phyloP scores from a whole-genome alignment of 2,888 invertebrate species.

The Drosophila trichaetosa region DNA sequence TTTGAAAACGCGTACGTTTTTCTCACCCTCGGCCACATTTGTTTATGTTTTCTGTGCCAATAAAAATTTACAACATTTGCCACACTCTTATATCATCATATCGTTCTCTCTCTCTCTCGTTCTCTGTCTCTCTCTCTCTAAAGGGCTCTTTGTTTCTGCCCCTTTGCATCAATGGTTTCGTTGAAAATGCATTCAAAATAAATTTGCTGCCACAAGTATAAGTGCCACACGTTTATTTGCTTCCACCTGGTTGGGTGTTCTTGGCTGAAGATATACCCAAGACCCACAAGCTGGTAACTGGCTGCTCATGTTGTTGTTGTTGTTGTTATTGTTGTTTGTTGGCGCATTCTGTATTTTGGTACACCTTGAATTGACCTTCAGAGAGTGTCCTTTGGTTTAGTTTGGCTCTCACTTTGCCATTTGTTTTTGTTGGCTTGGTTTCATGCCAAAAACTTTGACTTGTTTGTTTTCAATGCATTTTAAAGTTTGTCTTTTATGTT shows the following conservation, averaged over 20 bases:
- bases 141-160: neutral
- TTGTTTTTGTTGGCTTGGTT: conserved; percentile 30
- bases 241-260: conserved; percentile 55
- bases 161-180: conserved; percentile 8
- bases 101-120: neutral
- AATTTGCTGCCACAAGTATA: conserved; percentile 76
- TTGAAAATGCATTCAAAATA: conserved; percentile 70
- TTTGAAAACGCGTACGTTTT: conserved; percentile 57
- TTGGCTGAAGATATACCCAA: conserved; percentile 14
- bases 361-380: conserved; percentile 75
- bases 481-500: conserved; percentile 52
- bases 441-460: conserved; percentile 41
- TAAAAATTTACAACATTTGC: conserved; percentile 59
- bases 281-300: conserved; percentile 36
- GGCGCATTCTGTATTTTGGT: conserved; percentile 10
- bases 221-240: conserved; percentile 78
- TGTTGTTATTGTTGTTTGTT: conserved; percentile 9
- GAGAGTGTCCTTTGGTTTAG: conserved; percentile 37
- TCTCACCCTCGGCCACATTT: conserved; percentile 28
- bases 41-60: conserved; percentile 44
- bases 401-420: conserved; percentile 25
- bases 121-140: neutral
- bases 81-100: conserved; percentile 19
- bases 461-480: conserved; percentile 74
- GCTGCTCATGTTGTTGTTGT: conserved; percentile 6